Evolutionary conservation across 1,140 invertebrate species (phyloP), one percentile per base, ranked within the genome.

Genomic region (Pararge aegeria): DNA sequence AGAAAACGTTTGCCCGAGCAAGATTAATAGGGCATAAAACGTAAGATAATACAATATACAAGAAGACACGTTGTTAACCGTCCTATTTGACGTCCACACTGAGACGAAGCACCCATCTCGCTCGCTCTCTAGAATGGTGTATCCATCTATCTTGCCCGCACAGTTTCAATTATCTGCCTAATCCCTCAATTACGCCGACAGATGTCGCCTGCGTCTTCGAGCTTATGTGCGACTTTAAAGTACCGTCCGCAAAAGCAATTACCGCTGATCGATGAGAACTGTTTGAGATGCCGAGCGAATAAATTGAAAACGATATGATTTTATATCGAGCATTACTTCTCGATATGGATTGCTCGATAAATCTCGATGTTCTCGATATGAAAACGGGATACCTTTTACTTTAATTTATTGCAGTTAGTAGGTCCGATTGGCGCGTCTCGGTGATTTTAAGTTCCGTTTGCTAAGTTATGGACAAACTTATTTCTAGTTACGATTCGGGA

Each of bases 11-110:
- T 68, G 66, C 66, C 66, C 78, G 70, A 78, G 76, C 82, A 81
- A 87, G 81, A 86, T 86, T 86, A 88, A 88, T 88, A 83, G 82
- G 78, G 78, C 79, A 89, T 87, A 86, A 86, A 87, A 87, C 76
- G 83, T 87, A 85, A 85, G 86, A 85, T 87, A 86, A 86, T 86
- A 86, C 81, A 88, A 86, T 87, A 87, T 87, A 89, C 86, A 89
- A 87, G 83, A 83, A 87, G 83, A 87, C 81, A 87, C 86, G 84
- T 82, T 89, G 86, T 89, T 87, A 89, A 86, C 83, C 81, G 86
- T 89, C 75, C 75, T 61, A 61, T 73, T 80, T 73, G 74, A 74
- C 70, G 78, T 60, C 74, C 73, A 70, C 56, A 68, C 71, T 61
- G 73, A 75, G 69, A 59, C 62, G 42, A 12, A 67, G 5, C 51